Evolutionary conservation across 2,797 vertebrate genomes (phyloP), one percentile per base, ranked within the genome.

Genomic region (Nyctibius grandis): DNA sequence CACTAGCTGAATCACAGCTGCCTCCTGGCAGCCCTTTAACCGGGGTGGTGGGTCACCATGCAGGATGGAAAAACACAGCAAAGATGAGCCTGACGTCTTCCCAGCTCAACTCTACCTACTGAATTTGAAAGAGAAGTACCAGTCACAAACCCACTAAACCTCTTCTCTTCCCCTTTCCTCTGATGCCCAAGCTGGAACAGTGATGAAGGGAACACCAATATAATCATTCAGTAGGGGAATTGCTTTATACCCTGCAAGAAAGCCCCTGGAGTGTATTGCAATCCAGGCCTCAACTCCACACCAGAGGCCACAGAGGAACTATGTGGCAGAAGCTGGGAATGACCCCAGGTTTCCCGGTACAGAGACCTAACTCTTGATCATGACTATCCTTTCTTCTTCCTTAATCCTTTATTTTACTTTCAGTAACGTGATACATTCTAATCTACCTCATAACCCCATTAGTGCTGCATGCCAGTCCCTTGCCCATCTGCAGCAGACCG

Each of bases 401-500:
- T 85, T 64, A 47, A 59, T 64, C 38, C 36, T 87, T 63, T 80
- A 64, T 91, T 88, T 92, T 80, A 78, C 90, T 95, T 93, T 82
- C 84, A 68, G 56, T n/a, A 82, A 67, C 11, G 6, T 22, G 84
- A 77, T 45, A 72, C 80, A 96, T 87, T 91, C 61, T 78, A 77
- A 94, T 83, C 60, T 87, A 81, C 63, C 26, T 89, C 42, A 5
- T 90, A 91, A 95, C 51, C 89, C 85, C 54, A 90, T 78, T 78
- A 93, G 47, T 33, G 73, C 76, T 88, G 56, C 85, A 91, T 85
- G 87, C 92, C 93, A 91, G 59, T 42, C 61, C 89, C 80, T 59
- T 57, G 92, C 79, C 86, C 77, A 54, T 88, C 82, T 53, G 22
- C 88, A 96, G 82, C 68, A 94, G 91, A 87, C 61, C 0, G 42